Base-by-base conservation (phyloP, 2,888 invertebrate species). In the Torymus tubicola region DNA sequence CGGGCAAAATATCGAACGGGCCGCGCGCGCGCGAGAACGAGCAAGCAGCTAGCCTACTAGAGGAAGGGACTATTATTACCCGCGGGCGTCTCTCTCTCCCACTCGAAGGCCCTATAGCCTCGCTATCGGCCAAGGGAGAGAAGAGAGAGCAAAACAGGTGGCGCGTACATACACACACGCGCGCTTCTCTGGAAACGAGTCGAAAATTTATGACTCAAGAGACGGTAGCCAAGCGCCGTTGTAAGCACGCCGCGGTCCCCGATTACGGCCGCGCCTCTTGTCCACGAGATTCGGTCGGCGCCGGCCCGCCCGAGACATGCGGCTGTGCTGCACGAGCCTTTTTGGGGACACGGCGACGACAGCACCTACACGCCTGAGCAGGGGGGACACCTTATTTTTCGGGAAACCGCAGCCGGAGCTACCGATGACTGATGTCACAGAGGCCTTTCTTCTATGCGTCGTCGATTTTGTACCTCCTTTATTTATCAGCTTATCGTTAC, bases 11-110 rank as follows among this genome's bases (percentile, higher is more conserved):
- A 85, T 85, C 83, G 74, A 79, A 50, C 74, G 75, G 31, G 13
- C 84, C 82, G 82, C 77, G 86, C 16, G 11, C 13, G 63, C 24
- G 24, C 4, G n/a, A 50, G 50, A 18, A 42, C 8, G 8, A 18
- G 21, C 57, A 50, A 24, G 42, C 31, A 24, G 42, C 31, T 12
- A 42, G 42, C 42, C 42, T 42, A 21, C 42, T 42, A 21, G 63
- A 53, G 52, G 55, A 85, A 84, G 81, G 82, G 85, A 81, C 84
- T 86, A 86, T 86, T 85, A 85, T 77, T 73, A 73, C 57, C 73
- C 64, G 16, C 18, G 58, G 13, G 58, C n/a, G 21, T 58, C 2
- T 57, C 57, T n/a, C 85, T 86, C 84, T 77, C 85, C 82, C 57
- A 1, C 58, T 18, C 14, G 75, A 42, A 71, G 74, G 70, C 21